Evolutionary conservation across 2,888 invertebrate species (phyloP).

Genomic region (Campoplex capitator): DNA sequence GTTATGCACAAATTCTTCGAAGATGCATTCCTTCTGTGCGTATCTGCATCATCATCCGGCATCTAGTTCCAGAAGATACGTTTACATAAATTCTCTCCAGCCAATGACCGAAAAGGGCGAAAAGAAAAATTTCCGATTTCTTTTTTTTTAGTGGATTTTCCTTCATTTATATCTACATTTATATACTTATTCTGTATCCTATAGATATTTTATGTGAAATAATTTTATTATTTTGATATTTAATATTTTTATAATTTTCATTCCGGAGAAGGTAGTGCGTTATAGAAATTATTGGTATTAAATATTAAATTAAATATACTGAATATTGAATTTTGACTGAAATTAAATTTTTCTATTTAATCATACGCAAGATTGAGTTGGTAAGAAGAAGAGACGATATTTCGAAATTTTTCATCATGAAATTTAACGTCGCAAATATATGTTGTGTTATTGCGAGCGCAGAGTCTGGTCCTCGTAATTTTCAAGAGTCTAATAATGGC

Average conservation of each 20-base stretch:
- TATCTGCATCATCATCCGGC: slow-evolving; percentile 50
- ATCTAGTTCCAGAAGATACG: slow-evolving; percentile 29
- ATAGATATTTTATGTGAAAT: too few species aligned
- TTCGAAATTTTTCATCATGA: background rate
- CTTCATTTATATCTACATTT: too few species aligned
- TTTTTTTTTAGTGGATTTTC: too few species aligned
- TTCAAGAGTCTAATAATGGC: slow-evolving; percentile 78
- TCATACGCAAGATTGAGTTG: background rate
- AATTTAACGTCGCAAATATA: slow-evolving; percentile 37
- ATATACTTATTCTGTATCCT: too few species aligned
- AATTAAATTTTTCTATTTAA: background rate
- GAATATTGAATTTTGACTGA: background rate
- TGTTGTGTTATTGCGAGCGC: slow-evolving; percentile 22
- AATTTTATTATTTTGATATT: too few species aligned
- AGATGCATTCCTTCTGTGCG: slow-evolving; percentile 41
- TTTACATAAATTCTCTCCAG: slow-evolving; percentile 30
- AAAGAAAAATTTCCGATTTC: background rate
- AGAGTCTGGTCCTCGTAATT: slow-evolving; percentile 76
- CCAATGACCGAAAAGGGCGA: background rate
- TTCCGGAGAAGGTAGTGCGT: too few species aligned
- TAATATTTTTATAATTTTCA: too few species aligned
- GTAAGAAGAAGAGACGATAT: background rate
- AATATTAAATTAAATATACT: too few species aligned
- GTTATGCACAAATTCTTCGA: slow-evolving; percentile 10
- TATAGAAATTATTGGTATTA: too few species aligned